Percentiles rank a stretch among this genome's conserved stretches.
phyloP scores from a whole-genome alignment of 2,888 invertebrate genomes.

The Ochropleura leucogaster region DNA sequence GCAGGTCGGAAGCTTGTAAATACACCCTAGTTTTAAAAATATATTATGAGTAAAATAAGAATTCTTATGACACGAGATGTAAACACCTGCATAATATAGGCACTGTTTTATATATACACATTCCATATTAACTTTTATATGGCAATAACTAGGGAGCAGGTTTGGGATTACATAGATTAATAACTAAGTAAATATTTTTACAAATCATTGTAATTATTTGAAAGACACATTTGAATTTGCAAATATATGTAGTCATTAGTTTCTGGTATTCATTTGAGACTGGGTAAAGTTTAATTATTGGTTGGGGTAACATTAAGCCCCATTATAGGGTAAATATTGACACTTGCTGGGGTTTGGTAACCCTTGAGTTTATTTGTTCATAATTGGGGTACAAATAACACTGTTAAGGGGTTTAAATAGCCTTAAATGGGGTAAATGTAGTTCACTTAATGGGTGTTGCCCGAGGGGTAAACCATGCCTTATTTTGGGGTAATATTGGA shows the following conservation, averaged over 20 bases:
- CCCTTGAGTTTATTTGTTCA: not conserved
- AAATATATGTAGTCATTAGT: constrained; percentile 5
- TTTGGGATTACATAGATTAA: constrained; percentile 23
- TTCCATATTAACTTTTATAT: constrained; percentile 52
- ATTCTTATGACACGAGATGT: constrained; percentile 40
- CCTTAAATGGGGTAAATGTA: not conserved
- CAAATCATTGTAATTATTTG: not conserved
- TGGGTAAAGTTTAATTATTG: constrained; percentile 4
- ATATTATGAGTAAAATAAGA: constrained; percentile 34
- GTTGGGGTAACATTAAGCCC: constrained; percentile 4
- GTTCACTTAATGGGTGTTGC: not conserved
- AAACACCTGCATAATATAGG: constrained; percentile 64
- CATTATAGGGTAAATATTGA: not conserved
- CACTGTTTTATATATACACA: constrained; percentile 59
- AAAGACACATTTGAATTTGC: not conserved
- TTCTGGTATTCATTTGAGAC: constrained; percentile 11
- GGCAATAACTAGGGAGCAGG: constrained; percentile 35
- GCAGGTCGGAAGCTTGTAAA: constrained; percentile 59
- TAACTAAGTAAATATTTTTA: constrained; percentile 4
- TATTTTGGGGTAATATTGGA: not conserved
- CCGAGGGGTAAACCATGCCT: not conserved
- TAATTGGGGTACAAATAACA: not conserved
- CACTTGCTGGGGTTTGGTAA: not conserved
- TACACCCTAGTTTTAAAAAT: constrained; percentile 53
- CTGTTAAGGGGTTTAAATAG: not conserved